phyloP scores from a whole-genome alignment of 2,797 vertebrate species.

The Helicolenus hilgendorfi region DNA sequence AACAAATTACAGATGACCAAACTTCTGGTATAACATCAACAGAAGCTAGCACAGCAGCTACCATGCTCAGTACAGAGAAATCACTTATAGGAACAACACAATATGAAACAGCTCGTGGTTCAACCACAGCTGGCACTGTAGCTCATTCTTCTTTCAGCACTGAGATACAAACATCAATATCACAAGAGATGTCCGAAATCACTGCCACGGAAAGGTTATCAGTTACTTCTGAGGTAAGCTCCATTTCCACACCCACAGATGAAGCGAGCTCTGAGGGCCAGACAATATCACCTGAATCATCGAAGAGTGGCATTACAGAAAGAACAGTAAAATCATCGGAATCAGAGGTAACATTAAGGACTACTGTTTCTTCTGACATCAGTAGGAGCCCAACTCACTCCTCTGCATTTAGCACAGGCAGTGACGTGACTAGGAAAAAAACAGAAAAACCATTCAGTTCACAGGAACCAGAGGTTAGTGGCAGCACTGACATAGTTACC shows the following conservation, averaged over 20 bases:
- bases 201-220: background rate
- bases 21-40: background rate
- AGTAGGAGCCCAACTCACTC: background rate
- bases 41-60: background rate
- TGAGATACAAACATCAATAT: background rate
- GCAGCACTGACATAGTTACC: background rate
- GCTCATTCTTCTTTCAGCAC: background rate
- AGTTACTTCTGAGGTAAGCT: background rate
- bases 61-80: background rate
- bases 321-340: background rate
- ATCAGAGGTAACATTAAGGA: background rate
- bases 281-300: background rate
- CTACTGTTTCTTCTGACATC: background rate
- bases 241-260: constrained; percentile 8
- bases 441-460: background rate
- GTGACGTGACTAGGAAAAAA: background rate
- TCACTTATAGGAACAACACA: background rate
- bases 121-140: background rate
- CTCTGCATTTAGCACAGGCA: background rate
- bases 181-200: background rate
- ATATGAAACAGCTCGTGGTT: background rate
- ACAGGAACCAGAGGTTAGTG: background rate
- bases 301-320: background rate
- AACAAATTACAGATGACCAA: constrained; percentile 20
- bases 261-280: constrained; percentile 21